phyloP scores from a whole-genome alignment of 2,888 invertebrate species.

The Lepidonotus clava region DNA sequence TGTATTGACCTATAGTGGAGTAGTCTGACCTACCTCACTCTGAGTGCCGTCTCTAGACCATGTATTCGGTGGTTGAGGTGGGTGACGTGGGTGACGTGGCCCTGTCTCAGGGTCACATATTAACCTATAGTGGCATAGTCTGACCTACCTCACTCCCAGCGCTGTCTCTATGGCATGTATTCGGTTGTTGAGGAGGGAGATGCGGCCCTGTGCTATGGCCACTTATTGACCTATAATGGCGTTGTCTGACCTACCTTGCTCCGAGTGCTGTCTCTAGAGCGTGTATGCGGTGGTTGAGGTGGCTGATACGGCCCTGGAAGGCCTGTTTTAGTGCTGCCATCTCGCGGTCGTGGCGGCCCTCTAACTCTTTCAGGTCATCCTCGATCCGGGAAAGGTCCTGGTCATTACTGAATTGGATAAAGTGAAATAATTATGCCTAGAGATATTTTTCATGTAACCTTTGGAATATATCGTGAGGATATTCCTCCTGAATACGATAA shows the following conservation, averaged over 20 bases:
- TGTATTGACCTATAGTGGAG: too few species aligned
- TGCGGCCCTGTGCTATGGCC: too few species aligned
- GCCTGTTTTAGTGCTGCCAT: neutral
- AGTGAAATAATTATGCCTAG: too few species aligned
- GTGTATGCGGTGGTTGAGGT: neutral
- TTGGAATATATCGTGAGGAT: neutral
- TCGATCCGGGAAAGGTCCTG: neutral
- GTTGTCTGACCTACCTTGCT: too few species aligned
- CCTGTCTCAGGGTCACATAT: too few species aligned
- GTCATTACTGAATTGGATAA: neutral
- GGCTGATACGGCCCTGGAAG: neutral
- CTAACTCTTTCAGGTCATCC: neutral
- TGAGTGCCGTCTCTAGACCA: too few species aligned
- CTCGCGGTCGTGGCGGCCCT: neutral
- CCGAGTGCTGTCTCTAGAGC: too few species aligned
- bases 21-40: too few species aligned
- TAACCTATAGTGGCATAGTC: neutral
- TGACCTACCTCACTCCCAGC: neutral
- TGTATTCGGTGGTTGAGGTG: neutral
- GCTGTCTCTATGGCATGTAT: neutral
- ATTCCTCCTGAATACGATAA: too few species aligned
- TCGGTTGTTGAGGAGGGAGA: neutral
- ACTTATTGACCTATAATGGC: too few species aligned
- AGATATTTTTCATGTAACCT: neutral
- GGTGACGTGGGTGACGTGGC: too few species aligned